These are phyloP conservation scores for Meiosimyza decipiens DNA, from an alignment of 2,888 invertebrate genomes.

Conservation along the genomic window DNA sequence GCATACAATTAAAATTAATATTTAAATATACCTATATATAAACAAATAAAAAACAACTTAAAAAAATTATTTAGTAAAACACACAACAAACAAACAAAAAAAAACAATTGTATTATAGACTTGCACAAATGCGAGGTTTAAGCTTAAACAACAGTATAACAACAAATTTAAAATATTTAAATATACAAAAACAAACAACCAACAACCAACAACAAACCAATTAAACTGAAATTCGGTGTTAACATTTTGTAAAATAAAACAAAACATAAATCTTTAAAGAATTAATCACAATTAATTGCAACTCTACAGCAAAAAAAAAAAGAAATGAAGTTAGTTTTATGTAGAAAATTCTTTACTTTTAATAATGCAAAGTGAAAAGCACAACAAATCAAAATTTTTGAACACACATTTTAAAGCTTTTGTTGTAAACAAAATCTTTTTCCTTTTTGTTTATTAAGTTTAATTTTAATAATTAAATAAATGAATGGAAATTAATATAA, in stretches of 20 bases:
- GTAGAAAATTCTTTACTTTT: constrained; percentile 7
- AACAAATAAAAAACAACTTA: constrained; percentile 16
- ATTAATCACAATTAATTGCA: neutral
- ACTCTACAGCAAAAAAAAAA: neutral
- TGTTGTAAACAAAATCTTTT: constrained; percentile 25
- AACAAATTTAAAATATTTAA: neutral
- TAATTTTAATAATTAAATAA: constrained; percentile 12
- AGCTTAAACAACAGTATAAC: constrained; percentile 10
- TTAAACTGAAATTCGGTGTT: constrained; percentile 15
- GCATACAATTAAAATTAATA: constrained; percentile 29
- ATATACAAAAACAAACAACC: neutral
- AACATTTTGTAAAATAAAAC: neutral
- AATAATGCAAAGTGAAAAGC: constrained; percentile 8
- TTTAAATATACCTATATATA: constrained; percentile 19
- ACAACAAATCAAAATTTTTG: constrained; percentile 23
- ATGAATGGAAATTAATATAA: constrained; percentile 11
- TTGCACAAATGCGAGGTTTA: constrained; percentile 24
- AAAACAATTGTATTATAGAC: constrained; percentile 33
- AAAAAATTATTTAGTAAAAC: constrained; percentile 29
- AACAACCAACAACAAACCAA: neutral
- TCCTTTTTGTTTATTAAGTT: constrained; percentile 9
- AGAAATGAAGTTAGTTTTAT: constrained; percentile 11
- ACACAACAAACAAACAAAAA: constrained; percentile 33
- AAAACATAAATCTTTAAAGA: neutral
- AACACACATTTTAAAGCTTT: constrained; percentile 17